Evolutionary conservation across 2,888 invertebrate genomes (phyloP), one percentile per base, ranked within the genome.

Genomic region (Timandra comae): DNA sequence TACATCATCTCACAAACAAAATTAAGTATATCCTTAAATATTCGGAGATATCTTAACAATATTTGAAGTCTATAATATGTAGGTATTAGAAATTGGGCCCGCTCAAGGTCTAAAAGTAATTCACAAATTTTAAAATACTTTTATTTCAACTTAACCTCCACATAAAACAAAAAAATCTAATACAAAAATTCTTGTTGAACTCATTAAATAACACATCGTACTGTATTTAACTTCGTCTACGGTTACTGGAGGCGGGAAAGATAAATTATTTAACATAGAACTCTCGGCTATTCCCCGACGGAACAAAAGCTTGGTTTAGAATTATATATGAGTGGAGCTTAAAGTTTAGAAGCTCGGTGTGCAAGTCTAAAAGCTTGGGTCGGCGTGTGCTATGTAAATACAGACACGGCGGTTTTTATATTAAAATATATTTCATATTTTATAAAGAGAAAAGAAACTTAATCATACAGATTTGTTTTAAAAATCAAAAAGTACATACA

Each of bases 331-430:
- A 84, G 78, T 59, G 51, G 63, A 77, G 84, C 81, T 85, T 85
- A 82, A 85, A 85, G 82, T 84, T 84, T 84, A 82, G 85, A 77
- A 78, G 80, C 82, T 64, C 67, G 56, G 67, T 68, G 68, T 81
- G 78, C 82, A 84, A 84, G 82, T 85, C 79, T 82, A 82, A 82
- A 84, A 82, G 84, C 82, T 84, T 80, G 69, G 81, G 67, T 57
- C 56, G 51, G 19, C 28, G 7, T 49, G 36, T 33, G 33, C 42
- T 47, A 16, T 12, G 27, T 13, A 27, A 2, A n/a, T 13, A 12
- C 61, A 76, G 75, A 77, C 20, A 41, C n/a, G 65, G 40, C 61
- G 38, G 0, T 7, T 10, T 4, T 16, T 6, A 12, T n/a, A 27
- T 12, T 24, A 27, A 19, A 16, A 30, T 23, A 30, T 24, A 25